These are phyloP conservation scores for Cecidostiba fungosa DNA, from an alignment of 2,888 invertebrate species.

Conservation along the genomic window DNA sequence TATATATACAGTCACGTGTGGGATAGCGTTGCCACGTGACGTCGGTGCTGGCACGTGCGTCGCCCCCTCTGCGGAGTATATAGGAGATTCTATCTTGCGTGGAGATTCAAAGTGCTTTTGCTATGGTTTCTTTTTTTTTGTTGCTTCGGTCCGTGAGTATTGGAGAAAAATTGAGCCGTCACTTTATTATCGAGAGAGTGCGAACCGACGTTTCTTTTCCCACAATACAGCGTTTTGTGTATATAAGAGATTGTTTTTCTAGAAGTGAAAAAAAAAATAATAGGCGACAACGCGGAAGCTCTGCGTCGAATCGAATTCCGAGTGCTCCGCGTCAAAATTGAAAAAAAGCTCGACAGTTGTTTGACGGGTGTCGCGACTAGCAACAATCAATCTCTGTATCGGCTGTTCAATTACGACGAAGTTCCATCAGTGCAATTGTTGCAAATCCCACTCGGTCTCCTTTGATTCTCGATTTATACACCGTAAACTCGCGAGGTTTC, in stretches of 20 bases:
- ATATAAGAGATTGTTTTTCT: background rate
- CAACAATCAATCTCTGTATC: background rate
- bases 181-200: background rate
- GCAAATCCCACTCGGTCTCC: background rate
- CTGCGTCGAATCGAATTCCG: slow-evolving; percentile 10
- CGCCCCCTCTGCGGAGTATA: background rate
- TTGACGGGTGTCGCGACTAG: background rate
- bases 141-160: background rate
- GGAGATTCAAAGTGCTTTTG: slow-evolving; percentile 2
- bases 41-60: background rate
- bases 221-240: background rate
- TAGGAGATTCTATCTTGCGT: background rate
- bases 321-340: slow-evolving; percentile 34
- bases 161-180: slow-evolving; percentile 10
- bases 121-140: background rate
- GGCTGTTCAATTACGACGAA: background rate
- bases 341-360: slow-evolving; percentile 32
- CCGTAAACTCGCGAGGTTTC: slow-evolving; percentile 15
- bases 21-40: slow-evolving; percentile 46
- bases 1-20: slow-evolving; percentile 38
- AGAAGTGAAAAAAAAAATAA: background rate
- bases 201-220: background rate
- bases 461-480: slow-evolving; percentile 11
- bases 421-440: slow-evolving; percentile 12
- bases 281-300: background rate